phyloP scores from a whole-genome alignment of 2,888 invertebrate genomes.

The Iphiclides podalirius region DNA sequence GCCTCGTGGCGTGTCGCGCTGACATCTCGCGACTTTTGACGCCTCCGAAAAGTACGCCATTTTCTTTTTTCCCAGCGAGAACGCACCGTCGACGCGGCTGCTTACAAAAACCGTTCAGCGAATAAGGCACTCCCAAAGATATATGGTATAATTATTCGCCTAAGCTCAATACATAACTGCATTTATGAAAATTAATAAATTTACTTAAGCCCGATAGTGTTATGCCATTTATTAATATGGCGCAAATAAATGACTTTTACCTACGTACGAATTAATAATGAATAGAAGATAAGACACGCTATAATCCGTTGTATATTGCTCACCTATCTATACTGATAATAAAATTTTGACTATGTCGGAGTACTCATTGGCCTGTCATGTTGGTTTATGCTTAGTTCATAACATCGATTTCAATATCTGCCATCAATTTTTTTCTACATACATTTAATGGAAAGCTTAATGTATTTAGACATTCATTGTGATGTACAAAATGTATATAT shows the following conservation, averaged over 20 bases:
- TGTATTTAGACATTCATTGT: too few species aligned
- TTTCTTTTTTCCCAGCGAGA: constrained; percentile 6
- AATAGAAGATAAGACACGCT: constrained; percentile 41
- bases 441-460: not conserved
- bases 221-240: constrained; percentile 18
- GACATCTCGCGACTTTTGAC: constrained; percentile 45
- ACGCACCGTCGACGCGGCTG: not conserved
- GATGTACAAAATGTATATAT: too few species aligned
- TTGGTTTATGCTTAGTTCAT: constrained; percentile 25
- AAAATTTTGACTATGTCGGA: constrained; percentile 29
- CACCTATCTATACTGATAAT: constrained; percentile 49
- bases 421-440: not conserved
- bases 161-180: not conserved
- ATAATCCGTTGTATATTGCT: constrained; percentile 65
- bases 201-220: constrained; percentile 3
- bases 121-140: constrained; percentile 6
- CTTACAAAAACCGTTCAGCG: constrained; percentile 9
- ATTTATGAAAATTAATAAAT: constrained; percentile 14
- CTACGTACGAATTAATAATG: constrained; percentile 23
- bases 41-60: constrained; percentile 31
- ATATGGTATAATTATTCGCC: constrained; percentile 4
- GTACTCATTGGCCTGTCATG: constrained; percentile 30
- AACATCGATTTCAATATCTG: constrained; percentile 26
- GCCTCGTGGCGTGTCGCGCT: constrained; percentile 37
- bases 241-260: constrained; percentile 21